These are phyloP conservation scores for Pristionchus exspectatus DNA, from an alignment of 2,888 invertebrate genomes.

Conservation along the genomic window DNA sequence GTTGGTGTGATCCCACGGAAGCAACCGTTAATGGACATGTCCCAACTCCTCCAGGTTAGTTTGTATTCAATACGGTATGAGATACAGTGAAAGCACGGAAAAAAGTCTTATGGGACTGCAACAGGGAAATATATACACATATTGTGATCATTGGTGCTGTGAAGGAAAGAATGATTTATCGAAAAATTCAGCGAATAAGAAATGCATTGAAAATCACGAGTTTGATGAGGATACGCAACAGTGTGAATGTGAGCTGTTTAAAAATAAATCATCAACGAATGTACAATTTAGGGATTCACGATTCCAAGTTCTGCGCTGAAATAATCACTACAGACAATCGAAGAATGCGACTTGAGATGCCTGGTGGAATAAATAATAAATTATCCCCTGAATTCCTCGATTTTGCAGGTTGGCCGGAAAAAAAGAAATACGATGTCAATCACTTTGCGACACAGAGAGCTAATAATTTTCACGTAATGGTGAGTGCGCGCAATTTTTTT, in stretches of 20 bases:
- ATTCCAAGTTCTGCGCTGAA: background rate
- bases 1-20: too few relatives aligned
- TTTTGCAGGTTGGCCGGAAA: too few relatives aligned
- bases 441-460: background rate
- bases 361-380: background rate
- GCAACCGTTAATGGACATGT: too few relatives aligned
- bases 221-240: background rate
- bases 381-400: background rate
- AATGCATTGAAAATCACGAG: constrained; percentile 11
- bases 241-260: background rate
- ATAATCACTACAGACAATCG: background rate
- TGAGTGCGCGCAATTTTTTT: background rate
- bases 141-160: too few relatives aligned
- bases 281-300: background rate
- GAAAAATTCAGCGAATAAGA: background rate
- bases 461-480: background rate
- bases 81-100: too few relatives aligned
- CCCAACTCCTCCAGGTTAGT: too few relatives aligned
- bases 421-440: background rate
- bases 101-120: too few relatives aligned
- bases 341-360: background rate
- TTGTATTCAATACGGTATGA: background rate
- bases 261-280: background rate
- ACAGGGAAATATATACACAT: too few relatives aligned
- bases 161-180: background rate